phyloP scores from a whole-genome alignment of 1,140 invertebrate genomes.

The Aethina tumida region DNA sequence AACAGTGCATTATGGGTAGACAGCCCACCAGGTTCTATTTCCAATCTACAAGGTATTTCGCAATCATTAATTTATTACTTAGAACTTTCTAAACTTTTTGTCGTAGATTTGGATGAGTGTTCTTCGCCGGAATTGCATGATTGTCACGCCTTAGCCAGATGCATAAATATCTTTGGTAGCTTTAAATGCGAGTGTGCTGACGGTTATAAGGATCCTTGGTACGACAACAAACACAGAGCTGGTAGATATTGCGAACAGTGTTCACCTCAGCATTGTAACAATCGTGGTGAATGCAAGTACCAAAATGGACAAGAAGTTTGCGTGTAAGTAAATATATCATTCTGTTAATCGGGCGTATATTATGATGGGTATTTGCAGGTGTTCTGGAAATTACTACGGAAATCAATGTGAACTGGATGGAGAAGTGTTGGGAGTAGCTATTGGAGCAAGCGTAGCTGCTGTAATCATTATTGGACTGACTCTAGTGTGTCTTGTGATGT shows the following conservation, averaged over 20 bases:
- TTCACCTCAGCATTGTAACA: constrained; percentile 67
- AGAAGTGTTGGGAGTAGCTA: constrained; percentile 80
- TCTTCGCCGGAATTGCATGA: constrained; percentile 77
- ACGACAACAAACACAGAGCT: constrained; percentile 48
- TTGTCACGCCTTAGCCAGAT: constrained; percentile 75
- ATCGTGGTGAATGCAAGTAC: constrained; percentile 72
- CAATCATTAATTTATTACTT: background rate
- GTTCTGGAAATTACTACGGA: constrained; percentile 78
- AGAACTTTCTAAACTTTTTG: constrained; percentile 5
- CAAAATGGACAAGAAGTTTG: constrained; percentile 65
- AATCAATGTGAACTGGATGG: constrained; percentile 82
- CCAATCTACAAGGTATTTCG: constrained; percentile 30
- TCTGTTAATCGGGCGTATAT: too few relatives aligned
- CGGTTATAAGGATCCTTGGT: constrained; percentile 67
- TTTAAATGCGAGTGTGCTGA: constrained; percentile 77
- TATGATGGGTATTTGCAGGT: constrained; percentile 49
- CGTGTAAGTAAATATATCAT: constrained; percentile 56
- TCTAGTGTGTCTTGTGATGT: constrained; percentile 77
- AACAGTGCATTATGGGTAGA: constrained; percentile 76
- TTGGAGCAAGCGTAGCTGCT: constrained; percentile 79
- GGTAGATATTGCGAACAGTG: constrained; percentile 71
- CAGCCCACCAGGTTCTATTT: constrained; percentile 51
- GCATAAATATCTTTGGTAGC: constrained; percentile 82
- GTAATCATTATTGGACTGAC: constrained; percentile 81
- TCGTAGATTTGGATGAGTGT: constrained; percentile 84